Evolutionary conservation across 2,888 invertebrate genomes (phyloP).

Genomic region (Eretmocerus hayati): DNA sequence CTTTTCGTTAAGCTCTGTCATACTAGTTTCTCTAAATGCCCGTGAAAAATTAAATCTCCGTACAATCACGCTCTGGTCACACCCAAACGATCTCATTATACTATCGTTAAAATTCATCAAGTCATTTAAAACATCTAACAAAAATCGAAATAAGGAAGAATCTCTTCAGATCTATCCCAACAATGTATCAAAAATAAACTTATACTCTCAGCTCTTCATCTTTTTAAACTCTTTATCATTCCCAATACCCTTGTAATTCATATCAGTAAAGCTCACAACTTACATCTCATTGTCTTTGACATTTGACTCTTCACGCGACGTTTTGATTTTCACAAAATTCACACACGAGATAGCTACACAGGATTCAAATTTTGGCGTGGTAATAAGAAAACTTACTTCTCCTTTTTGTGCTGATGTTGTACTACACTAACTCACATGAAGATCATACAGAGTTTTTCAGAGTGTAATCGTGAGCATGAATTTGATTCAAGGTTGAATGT

Average conservation of each 20-base stretch:
- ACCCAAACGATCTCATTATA: conserved; percentile 15
- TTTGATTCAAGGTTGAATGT: too few relatives aligned
- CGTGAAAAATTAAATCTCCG: conserved; percentile 19
- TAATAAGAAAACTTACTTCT: too few relatives aligned
- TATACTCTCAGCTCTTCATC: conserved; percentile 37
- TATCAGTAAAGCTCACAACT: too few relatives aligned
- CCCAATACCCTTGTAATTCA: too few relatives aligned
- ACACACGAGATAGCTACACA: too few relatives aligned
- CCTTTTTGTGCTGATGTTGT: too few relatives aligned
- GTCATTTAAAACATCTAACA: conserved; percentile 44
- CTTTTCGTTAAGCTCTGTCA: neutral
- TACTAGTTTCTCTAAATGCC: neutral
- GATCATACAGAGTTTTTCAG: too few relatives aligned
- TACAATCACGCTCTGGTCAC: conserved; percentile 18
- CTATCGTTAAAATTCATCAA: conserved; percentile 44
- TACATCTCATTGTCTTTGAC: neutral
- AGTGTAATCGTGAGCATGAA: too few relatives aligned
- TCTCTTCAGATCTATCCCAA: conserved; percentile 42
- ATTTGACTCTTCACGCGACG: neutral
- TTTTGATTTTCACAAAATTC: neutral
- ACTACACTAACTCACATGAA: too few relatives aligned
- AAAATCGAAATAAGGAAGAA: conserved; percentile 40
- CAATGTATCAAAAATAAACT: conserved; percentile 48
- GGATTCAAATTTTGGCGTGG: too few relatives aligned
- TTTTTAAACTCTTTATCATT: conserved; percentile 13